Base-by-base conservation (phyloP, 2,113 vertebrate genomes). In the Catharus minimus region DNA sequence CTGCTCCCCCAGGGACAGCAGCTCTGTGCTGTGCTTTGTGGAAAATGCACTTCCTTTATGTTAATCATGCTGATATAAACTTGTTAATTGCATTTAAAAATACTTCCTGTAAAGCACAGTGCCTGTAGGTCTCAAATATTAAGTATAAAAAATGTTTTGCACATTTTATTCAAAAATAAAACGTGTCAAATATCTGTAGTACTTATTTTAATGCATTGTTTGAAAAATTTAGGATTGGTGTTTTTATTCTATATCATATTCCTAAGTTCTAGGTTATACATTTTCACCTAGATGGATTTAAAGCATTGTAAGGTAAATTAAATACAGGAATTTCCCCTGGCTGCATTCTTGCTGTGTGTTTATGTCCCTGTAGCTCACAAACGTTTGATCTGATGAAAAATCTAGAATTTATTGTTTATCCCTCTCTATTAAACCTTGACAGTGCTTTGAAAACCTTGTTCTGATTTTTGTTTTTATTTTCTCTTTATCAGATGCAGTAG, bases 401-500 rank as follows among this genome's bases (percentile, higher is more conserved):
- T 41, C 32, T 36, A 44, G 56, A 91, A 57, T 0, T 22, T 8
- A 32, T 80, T 23, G 7, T 64, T 88, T 78, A 11, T 55, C 30
- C 33, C 4, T 8, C 22, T 11, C 22, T 47, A 82, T 39, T 55
- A 67, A 61, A 33, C 36, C 38, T 38, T 33, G 69, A 20, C 27
- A 36, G 27, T 38, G 32, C 41, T 69, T 83, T 68, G 39, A 30
- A 96, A 94, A 57, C 44, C 20, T 69, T 56, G n/a, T 52, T 36
- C 43, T 93, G 52, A 82, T 30, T 68, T 86, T 86, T 64, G 11
- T 38, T 33, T 65, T 11, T 46, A 2, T 92, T 96, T 93, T 95
- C 82, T 92, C 6, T 95, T 88, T 73, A 14, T 92, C 96, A 99
- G 99, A 99, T 98, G 94, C 98, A 67, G 97, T 98, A 89, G 98